Percentiles rank a stretch among this genome's conserved stretches.
phyloP scores from a whole-genome alignment of 2,888 invertebrate species.

The Andrena bucephala region DNA sequence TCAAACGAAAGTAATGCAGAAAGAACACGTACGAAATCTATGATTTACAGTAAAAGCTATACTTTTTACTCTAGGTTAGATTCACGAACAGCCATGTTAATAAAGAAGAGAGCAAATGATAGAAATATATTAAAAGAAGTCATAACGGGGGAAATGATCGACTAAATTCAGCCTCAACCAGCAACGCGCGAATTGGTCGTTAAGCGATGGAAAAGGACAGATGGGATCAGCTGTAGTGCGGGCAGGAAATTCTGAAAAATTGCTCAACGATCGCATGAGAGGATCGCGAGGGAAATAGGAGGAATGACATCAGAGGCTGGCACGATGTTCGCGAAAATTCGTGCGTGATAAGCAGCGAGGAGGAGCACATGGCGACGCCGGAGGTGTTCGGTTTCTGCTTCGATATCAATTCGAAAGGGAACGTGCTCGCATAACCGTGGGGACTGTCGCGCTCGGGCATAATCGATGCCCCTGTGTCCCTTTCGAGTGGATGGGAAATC shows the following conservation, averaged over 20 bases:
- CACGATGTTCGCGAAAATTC: not conserved
- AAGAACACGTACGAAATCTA: not conserved
- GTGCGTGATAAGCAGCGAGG: not conserved
- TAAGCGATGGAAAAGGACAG: not conserved
- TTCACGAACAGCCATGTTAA: not conserved
- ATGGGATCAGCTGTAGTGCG: not conserved
- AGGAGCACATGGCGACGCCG: conserved; percentile 66
- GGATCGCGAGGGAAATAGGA: not conserved
- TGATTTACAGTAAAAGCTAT: not conserved
- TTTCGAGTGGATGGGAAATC: not conserved
- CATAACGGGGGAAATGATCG: not conserved
- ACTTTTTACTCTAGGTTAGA: conserved; percentile 14
- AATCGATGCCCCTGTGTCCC: not conserved
- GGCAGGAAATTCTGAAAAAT: not conserved
- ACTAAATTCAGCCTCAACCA: not conserved
- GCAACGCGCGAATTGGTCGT: not conserved
- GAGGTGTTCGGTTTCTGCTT: conserved; percentile 26
- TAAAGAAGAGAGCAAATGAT: too few species aligned
- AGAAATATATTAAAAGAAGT: not conserved
- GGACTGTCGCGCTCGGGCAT: not conserved
- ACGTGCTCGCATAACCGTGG: not conserved
- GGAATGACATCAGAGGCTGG: not conserved
- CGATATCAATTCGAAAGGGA: not conserved
- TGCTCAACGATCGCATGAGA: too few species aligned
- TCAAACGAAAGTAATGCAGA: not conserved